Percentiles rank a stretch among this genome's conserved stretches.
These are phyloP conservation scores for Champsocephalus gunnari DNA, from an alignment of 2,797 vertebrate species.

Conservation along the genomic window DNA sequence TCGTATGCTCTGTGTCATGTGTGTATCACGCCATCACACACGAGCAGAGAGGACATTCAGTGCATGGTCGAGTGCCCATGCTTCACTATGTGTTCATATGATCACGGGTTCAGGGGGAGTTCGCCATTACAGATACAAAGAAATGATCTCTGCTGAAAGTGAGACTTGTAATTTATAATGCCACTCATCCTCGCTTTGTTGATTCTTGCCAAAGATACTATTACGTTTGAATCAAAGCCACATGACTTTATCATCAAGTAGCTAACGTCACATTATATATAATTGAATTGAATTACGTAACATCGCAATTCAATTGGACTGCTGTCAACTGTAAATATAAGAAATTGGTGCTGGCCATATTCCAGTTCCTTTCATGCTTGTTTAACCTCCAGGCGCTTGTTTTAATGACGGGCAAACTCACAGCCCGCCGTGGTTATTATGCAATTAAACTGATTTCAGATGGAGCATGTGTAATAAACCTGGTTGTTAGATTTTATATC, in stretches of 20 bases:
- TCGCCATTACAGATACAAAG: conserved; percentile 13
- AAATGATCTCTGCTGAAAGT: conserved; percentile 17
- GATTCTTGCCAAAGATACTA: conserved; percentile 48
- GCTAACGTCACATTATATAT: conserved; percentile 52
- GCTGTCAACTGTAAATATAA: conserved; percentile 32
- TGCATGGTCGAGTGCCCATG: background rate
- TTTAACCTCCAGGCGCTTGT: conserved; percentile 55
- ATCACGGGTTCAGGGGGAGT: conserved; percentile 18
- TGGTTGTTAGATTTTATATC: conserved; percentile 42
- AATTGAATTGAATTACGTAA: conserved; percentile 59
- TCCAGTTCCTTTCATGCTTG: conserved; percentile 38
- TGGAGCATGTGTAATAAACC: conserved; percentile 51
- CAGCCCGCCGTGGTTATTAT: conserved; percentile 34
- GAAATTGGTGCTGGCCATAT: conserved; percentile 14
- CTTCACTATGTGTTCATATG: background rate
- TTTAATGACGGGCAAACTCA: conserved; percentile 47
- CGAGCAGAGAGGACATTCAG: conserved; percentile 28
- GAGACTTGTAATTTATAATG: background rate
- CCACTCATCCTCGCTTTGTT: conserved; percentile 41
- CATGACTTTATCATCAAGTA: conserved; percentile 28
- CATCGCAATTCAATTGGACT: conserved; percentile 46
- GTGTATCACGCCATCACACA: conserved; percentile 40
- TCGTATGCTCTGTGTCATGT: conserved; percentile 15
- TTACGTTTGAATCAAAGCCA: conserved; percentile 10
- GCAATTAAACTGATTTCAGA: conserved; percentile 66